phyloP scores from a whole-genome alignment of 2,888 invertebrate genomes.

The Troides oblongomaculatus region DNA sequence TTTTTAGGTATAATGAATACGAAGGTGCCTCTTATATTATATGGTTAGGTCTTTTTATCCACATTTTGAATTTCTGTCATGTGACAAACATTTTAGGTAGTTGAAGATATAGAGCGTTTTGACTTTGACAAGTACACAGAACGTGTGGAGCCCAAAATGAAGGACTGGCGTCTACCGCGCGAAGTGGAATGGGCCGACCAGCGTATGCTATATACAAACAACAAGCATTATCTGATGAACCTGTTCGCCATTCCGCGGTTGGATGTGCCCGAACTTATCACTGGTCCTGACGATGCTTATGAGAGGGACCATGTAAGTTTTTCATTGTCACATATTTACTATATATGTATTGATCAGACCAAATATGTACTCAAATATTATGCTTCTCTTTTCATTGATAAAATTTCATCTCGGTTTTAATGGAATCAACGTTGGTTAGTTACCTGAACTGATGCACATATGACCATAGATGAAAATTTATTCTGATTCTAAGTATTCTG shows the following conservation, averaged over 20 bases:
- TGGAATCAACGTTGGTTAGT: too few species aligned
- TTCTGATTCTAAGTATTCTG: too few species aligned
- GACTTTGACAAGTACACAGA: conserved; percentile 82
- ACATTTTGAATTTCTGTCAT: too few species aligned
- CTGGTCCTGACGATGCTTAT: conserved; percentile 79
- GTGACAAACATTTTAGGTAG: conserved; percentile 53
- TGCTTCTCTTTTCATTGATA: too few species aligned
- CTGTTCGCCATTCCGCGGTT: conserved; percentile 81
- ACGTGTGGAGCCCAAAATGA: conserved; percentile 84
- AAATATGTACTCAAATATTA: too few species aligned
- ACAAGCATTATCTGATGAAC: conserved; percentile 80
- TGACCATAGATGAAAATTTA: too few species aligned
- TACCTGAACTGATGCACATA: too few species aligned
- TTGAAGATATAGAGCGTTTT: conserved; percentile 93
- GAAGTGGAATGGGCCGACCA: conserved; percentile 82
- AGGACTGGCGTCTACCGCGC: conserved; percentile 85
- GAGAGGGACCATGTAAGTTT: conserved; percentile 50
- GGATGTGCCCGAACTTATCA: conserved; percentile 86
- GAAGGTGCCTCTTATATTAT: too few species aligned
- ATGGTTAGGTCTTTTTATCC: too few species aligned
- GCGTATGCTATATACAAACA: conserved; percentile 81
- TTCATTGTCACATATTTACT: not conserved
- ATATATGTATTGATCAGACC: not conserved
- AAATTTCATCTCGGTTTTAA: too few species aligned
- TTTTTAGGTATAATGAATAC: not conserved